Evolutionary conservation across 2,888 invertebrate genomes (phyloP), one percentile per base, ranked within the genome.

Genomic region (Megalurothrips usitatus): DNA sequence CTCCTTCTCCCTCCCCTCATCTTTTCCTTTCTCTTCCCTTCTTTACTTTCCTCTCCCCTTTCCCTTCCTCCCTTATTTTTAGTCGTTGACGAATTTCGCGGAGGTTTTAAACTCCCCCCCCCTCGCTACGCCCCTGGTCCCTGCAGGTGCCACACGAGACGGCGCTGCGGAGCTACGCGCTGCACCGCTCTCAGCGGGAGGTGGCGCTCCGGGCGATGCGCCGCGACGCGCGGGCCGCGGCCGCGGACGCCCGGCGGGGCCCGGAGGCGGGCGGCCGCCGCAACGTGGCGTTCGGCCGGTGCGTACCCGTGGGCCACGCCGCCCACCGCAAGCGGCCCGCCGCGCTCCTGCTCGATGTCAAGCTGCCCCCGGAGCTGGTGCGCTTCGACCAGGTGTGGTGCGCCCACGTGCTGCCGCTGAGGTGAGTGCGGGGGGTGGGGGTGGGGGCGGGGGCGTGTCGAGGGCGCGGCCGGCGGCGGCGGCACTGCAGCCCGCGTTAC

Each of bases 281-380:
- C 68, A 68, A 68, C 68, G 68, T 68, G 23, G 68, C 68, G 23
- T 68, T 68, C 68, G n/a, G 19, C 23, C 68, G 68, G n/a, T 68
- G 68, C 68, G 68, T 68, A 23, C 68, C 68, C 23, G 11, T 9
- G 23, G 68, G 68, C 23, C n/a, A 68, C 68, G 23, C 68, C n/a
- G 68, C 68, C 68, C 4, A 68, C 68, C 23, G 23, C 68, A 68
- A 23, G 23, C 23, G 11, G 23, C 68, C 68, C 68, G 68, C n/a
- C 68, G 68, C 23, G 23, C 11, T 23, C 68, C 19, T 0, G 23
- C 68, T 68, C 23, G 23, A 11, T 23, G 68, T 68, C 23, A 23
- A 68, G 68, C 68, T 23, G 68, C 68, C 68, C 68, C 23, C 68
- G n/a, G 68, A 68, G 23, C 68, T 68, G 23, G 68, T 68, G n/a